These are phyloP conservation scores for Anarsia innoxiella DNA, from an alignment of 2,888 invertebrate genomes.

Conservation along the genomic window DNA sequence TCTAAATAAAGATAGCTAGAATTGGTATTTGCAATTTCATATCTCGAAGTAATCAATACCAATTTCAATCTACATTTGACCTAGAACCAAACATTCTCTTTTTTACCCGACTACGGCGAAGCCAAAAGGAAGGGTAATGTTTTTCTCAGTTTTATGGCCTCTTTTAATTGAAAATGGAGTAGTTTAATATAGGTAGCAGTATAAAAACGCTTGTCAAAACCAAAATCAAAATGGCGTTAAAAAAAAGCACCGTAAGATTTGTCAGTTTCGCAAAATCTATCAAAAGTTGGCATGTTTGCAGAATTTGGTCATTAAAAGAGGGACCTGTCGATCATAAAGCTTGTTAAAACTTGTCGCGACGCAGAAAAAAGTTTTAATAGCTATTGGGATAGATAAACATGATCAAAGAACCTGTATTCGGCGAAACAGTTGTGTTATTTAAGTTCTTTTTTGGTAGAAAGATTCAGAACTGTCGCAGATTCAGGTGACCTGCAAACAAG, in stretches of 20 bases:
- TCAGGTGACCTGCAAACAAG: no score
- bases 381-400: constrained; percentile 23
- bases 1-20: no score
- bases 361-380: constrained; percentile 27
- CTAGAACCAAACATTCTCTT: no score
- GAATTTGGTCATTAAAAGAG: constrained; percentile 12
- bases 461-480: no score
- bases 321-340: constrained; percentile 27
- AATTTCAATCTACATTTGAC: no score
- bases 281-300: background rate
- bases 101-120: no score
- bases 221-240: background rate
- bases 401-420: constrained; percentile 21
- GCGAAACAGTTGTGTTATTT: background rate
- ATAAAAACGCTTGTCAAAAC: background rate
- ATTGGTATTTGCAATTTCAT: no score
- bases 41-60: no score
- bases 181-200: background rate
- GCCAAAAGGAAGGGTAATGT: no score
- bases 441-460: no score
- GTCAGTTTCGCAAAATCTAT: background rate
- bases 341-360: constrained; percentile 29
- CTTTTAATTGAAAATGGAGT: no score
- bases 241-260: background rate
- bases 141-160: no score